Conservation (phyloP, 2,113 vertebrate genomes). For the Heliornis fulica region DNA sequence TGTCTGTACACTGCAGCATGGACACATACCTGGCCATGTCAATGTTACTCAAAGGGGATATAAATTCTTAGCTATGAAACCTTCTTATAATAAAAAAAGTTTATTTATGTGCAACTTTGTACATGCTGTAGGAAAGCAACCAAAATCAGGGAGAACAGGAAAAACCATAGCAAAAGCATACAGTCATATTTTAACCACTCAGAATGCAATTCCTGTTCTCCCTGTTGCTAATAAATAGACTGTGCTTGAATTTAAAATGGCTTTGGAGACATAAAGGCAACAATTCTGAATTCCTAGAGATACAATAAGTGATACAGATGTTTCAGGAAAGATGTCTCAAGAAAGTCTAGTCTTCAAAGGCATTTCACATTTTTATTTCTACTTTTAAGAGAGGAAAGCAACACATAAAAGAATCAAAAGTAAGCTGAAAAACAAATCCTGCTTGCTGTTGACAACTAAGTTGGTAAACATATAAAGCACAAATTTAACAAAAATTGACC, state of each 20-base stretch:
- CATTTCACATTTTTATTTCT: background rate
- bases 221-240: background rate
- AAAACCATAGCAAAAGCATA: background rate
- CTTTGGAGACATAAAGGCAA: background rate
- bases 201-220: background rate
- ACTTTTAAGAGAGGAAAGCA: background rate
- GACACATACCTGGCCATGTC: background rate
- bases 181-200: background rate
- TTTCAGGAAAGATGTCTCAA: background rate
- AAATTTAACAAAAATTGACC: background rate
- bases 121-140: background rate
- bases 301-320: background rate
- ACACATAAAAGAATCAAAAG: background rate
- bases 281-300: background rate
- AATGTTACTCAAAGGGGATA: background rate
- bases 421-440: constrained; percentile 9
- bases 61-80: background rate
- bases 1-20: accelerated
- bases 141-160: background rate
- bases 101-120: background rate
- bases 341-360: background rate
- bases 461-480: background rate
- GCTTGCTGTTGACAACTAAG: background rate
- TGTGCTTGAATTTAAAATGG: background rate
- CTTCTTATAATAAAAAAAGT: no score